Base-by-base conservation (phyloP, 2,888 invertebrate genomes). In the Dione vanillae region DNA sequence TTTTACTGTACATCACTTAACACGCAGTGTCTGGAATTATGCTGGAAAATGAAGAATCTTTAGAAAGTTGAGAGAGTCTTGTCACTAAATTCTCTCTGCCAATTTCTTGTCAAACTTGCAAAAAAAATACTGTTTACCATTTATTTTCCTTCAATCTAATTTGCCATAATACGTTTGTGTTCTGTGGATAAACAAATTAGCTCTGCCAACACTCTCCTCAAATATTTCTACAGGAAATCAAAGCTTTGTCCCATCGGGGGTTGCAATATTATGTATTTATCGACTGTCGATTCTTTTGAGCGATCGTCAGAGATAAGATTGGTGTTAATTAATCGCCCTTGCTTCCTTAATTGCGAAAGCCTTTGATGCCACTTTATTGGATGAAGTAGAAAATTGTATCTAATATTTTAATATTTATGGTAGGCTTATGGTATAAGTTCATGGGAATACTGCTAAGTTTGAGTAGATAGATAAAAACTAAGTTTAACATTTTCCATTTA, bases 111-210 rank as follows among this genome's bases (percentile, higher is more conserved):
- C 27, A 40, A 40, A 40, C 40, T 11, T 40, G 8, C 6, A 40
- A 40, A 40, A 3, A 1, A 10, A 1, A 40, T 40, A 10, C 1
- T 9, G 8, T 7, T 40, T 40, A 8, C 40, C 40, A 10, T 40
- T 40, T 40, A 3, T 1, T 40, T 40, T 40, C 40, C 40, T 40
- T 7, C 27, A 27, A 27, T 27, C 11, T 40, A 8, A 40, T 40
- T 45, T n/a, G 3, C 5, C 5, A 45, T n/a, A n/a, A 45, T 45
- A n/a, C 14, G 14, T 45, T 27, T 45, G 14, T 45, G n/a, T 1
- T 45, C n/a, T 45, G n/a, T n/a, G 45, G 45, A 47, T n/a, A 47
- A 47, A 16, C 45, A 47, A 47, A 47, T 47, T 47, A 47, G 45
- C 16, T 16, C 27, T 27, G 27, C 27, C 27, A 27, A 27, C 27